Evolutionary conservation across 2,888 invertebrate species (phyloP).

Genomic region (Caenorhabditis sp.): DNA sequence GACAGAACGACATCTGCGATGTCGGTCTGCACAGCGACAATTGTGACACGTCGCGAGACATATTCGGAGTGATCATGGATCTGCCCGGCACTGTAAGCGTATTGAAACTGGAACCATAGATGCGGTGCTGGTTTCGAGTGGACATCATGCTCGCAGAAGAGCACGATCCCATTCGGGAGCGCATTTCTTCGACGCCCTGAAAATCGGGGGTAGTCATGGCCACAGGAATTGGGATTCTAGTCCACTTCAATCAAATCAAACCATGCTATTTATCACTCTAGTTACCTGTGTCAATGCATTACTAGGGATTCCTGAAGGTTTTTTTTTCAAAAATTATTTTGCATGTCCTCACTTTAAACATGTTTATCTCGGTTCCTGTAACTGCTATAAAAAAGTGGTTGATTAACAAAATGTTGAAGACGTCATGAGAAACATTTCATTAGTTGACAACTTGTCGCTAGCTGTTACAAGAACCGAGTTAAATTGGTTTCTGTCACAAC

Average conservation of each 20-base stretch:
- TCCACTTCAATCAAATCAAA: background rate
- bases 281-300: slow-evolving; percentile 34
- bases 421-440: no score
- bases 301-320: slow-evolving; percentile 49
- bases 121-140: slow-evolving; percentile 73
- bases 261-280: slow-evolving; percentile 17
- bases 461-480: no score
- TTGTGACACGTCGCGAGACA: slow-evolving; percentile 77
- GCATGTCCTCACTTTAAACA: no score
- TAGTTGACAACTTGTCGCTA: no score
- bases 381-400: no score
- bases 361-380: no score
- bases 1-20: slow-evolving; percentile 66
- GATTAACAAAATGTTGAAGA: no score
- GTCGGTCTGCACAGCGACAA: slow-evolving; percentile 71
- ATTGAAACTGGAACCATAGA: slow-evolving; percentile 74
- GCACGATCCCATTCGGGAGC: slow-evolving; percentile 74
- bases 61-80: slow-evolving; percentile 78
- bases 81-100: slow-evolving; percentile 76
- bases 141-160: slow-evolving; percentile 76
- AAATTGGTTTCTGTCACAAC: no score
- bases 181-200: slow-evolving; percentile 75
- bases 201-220: slow-evolving; percentile 16
- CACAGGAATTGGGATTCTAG: no score
- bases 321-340: background rate